A percentile compares a stretch with the other conserved stretches of the same genome.
These are phyloP conservation scores for Monochamus alternatus DNA, from an alignment of 2,888 invertebrate genomes.

Conservation along the genomic window DNA sequence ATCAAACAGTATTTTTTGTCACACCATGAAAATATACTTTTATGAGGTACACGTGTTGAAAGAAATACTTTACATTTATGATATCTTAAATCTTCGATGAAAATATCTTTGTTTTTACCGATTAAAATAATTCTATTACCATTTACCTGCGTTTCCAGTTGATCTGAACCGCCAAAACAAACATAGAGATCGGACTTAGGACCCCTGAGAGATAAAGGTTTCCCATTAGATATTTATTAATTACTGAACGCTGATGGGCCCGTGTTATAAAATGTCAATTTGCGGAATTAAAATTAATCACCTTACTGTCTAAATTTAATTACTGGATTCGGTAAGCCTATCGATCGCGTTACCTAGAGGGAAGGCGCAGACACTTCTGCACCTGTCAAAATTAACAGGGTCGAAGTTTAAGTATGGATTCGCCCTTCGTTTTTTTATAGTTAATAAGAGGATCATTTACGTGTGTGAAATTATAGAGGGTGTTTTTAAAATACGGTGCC, in stretches of 20 bases:
- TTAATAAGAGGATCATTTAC: too few species aligned
- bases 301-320: neutral
- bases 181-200: neutral
- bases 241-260: neutral
- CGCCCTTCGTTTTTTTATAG: constrained; percentile 1
- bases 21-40: too few species aligned
- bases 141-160: neutral
- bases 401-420: neutral
- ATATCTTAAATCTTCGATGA: too few species aligned
- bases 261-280: neutral
- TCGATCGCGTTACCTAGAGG: neutral
- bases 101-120: too few species aligned
- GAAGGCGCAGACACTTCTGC: neutral
- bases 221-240: neutral
- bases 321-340: neutral
- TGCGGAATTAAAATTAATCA: neutral
- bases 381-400: constrained; percentile 9
- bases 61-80: too few species aligned
- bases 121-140: too few species aligned
- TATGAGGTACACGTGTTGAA: too few species aligned
- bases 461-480: too few species aligned
- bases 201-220: neutral
- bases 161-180: neutral
- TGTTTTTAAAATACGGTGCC: too few species aligned
- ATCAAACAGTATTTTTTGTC: too few species aligned